Evolutionary conservation across 2,888 invertebrate species (phyloP).

Genomic region (Rutpela maculata): DNA sequence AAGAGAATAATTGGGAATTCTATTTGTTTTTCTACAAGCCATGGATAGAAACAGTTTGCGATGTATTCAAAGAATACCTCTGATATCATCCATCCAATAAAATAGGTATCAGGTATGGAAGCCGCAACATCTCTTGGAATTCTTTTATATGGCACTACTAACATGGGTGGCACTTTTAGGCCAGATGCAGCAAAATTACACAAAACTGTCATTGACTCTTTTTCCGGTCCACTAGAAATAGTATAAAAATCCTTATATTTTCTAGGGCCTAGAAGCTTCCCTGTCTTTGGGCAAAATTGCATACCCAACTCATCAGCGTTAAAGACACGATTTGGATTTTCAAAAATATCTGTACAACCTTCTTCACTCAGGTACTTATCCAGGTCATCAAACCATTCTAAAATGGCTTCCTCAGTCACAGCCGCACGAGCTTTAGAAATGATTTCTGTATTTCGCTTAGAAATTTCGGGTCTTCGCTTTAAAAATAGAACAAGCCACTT

Average conservation of each 20-base stretch:
- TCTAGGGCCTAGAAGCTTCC: no score
- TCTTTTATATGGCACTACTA: conserved; percentile 17
- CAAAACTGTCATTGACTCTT: conserved; percentile 28
- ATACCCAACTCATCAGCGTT: conserved; percentile 22
- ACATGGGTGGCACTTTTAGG: no score
- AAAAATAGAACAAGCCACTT: conserved; percentile 17
- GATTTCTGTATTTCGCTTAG: conserved; percentile 10
- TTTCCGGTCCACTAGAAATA: background rate
- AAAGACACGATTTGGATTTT: conserved; percentile 1
- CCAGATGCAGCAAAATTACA: conserved; percentile 15
- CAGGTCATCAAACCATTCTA: background rate
- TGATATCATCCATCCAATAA: conserved; percentile 35
- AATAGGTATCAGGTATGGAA: conserved; percentile 24
- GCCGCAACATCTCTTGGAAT: conserved; percentile 3
- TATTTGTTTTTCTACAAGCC: conserved; percentile 3
- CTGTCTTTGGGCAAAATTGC: conserved; percentile 25
- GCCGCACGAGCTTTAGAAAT: conserved; percentile 10
- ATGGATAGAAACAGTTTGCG: background rate
- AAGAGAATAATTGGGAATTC: background rate
- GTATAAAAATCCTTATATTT: conserved; percentile 4
- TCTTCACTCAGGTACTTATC: no score
- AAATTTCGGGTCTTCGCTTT: conserved; percentile 21
- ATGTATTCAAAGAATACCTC: conserved; percentile 13
- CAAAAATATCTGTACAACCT: no score
- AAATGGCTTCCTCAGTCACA: background rate